Percentiles rank a stretch among this genome's conserved stretches.
These are phyloP conservation scores for Oryzias curvinotus DNA, from an alignment of 2,113 vertebrate species.

Conservation along the genomic window DNA sequence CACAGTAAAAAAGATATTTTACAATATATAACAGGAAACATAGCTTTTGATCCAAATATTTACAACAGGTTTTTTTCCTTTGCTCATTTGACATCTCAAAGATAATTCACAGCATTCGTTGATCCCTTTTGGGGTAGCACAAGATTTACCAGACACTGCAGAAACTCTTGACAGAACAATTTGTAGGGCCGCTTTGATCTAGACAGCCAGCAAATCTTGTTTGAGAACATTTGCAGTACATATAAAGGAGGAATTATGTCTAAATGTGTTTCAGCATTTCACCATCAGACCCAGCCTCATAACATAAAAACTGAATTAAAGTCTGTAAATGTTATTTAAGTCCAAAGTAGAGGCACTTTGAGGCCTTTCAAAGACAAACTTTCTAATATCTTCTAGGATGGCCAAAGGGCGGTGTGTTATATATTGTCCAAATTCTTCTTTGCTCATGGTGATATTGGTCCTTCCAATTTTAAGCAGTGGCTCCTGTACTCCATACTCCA, in stretches of 20 bases:
- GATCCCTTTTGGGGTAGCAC: conserved; percentile 56
- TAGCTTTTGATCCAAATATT: conserved; percentile 53
- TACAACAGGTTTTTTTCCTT: conserved; percentile 39
- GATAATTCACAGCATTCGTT: conserved; percentile 69
- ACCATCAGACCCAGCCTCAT: conserved; percentile 27
- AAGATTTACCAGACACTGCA: conserved; percentile 46
- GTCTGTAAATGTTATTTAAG: conserved; percentile 29
- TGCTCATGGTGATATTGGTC: conserved; percentile 22
- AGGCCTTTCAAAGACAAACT: conserved; percentile 17
- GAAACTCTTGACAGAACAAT: conserved; percentile 31
- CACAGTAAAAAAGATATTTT: conserved; percentile 43
- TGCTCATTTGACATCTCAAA: conserved; percentile 60
- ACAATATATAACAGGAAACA: conserved; percentile 47
- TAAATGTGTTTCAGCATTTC: conserved; percentile 26
- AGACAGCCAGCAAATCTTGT: conserved; percentile 26
- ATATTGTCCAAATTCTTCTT: conserved; percentile 37
- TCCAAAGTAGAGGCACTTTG: conserved; percentile 46
- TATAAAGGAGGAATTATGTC: conserved; percentile 19
- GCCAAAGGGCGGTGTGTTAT: conserved; percentile 31
- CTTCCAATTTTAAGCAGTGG: conserved; percentile 30
- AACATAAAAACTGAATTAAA: conserved; percentile 22
- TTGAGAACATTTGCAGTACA: conserved; percentile 41
- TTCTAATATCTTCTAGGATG: conserved; percentile 61
- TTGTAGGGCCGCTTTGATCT: conserved; percentile 30
- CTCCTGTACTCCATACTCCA: conserved; percentile 30